These are phyloP conservation scores for Hydrozoanthus gracilis DNA, from an alignment of 92 coral and sea anemone species.

Conservation along the genomic window DNA sequence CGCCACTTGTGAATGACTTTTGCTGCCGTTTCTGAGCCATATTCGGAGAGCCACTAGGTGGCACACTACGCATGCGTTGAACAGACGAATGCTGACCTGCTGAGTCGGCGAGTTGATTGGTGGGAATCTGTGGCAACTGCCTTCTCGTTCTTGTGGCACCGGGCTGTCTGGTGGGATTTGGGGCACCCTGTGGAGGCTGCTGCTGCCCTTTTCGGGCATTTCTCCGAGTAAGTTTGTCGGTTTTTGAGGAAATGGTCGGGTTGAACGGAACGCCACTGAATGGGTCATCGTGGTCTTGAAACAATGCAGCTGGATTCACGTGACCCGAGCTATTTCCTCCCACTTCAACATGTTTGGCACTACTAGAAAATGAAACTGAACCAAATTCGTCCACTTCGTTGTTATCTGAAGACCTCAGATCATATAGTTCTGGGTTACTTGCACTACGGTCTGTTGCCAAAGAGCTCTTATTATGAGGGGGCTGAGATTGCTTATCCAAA, in stretches of 20 bases:
- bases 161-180: neutral
- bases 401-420: neutral
- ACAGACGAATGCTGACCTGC: constrained; percentile 31
- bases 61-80: constrained; percentile 20
- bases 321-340: constrained; percentile 47
- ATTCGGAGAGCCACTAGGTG: constrained; percentile 19
- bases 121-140: constrained; percentile 31
- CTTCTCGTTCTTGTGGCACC: constrained; percentile 24
- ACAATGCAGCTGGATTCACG: constrained; percentile 70
- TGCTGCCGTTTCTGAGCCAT: constrained; percentile 9
- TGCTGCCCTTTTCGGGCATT: constrained; percentile 54
- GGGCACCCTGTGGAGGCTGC: neutral
- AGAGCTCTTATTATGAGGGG: neutral
- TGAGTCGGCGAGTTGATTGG: constrained; percentile 12
- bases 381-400: constrained; percentile 31
- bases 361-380: constrained; percentile 12
- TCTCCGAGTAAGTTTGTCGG: constrained; percentile 49
- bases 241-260: constrained; percentile 53
- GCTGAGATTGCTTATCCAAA: constrained; percentile 5
- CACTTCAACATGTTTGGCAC: neutral
- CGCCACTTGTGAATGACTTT: constrained; percentile 7
- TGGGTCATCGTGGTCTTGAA: constrained; percentile 78
- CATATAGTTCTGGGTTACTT: constrained; percentile 13
- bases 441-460: neutral
- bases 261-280: constrained; percentile 85